Conservation (phyloP, 1,140 invertebrate species). For the Meloidogyne hapla region DNA sequence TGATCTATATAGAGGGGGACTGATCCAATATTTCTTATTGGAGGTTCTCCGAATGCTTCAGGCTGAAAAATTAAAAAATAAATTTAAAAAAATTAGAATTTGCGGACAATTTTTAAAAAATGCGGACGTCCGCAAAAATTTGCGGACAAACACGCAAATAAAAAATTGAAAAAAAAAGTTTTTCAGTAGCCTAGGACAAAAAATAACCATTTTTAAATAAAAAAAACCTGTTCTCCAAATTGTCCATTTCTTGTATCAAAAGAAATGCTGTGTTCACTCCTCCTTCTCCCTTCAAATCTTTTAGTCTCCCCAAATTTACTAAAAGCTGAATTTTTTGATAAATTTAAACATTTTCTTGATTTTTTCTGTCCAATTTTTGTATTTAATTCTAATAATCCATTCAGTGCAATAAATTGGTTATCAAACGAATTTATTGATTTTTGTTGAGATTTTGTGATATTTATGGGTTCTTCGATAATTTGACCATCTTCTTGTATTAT, state of each 20-base stretch:
- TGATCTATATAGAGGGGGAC: not conserved
- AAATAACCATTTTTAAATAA: too few relatives aligned
- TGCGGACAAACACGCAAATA: too few relatives aligned
- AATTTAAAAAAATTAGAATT: too few relatives aligned
- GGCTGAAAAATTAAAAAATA: too few relatives aligned
- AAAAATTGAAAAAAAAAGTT: too few relatives aligned
- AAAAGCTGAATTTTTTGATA: not conserved
- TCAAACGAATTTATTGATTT: not conserved
- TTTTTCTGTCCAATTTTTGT: not conserved
- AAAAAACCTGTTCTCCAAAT: not conserved
- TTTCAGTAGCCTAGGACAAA: too few relatives aligned
- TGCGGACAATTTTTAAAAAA: too few relatives aligned
- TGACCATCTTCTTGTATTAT: not conserved
- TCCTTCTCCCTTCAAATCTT: not conserved
- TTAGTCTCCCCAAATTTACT: not conserved
- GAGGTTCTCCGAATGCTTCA: too few relatives aligned
- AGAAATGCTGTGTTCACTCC: not conserved
- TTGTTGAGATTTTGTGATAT: not conserved
- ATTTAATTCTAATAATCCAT: slow-evolving; percentile 4
- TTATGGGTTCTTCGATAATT: not conserved
- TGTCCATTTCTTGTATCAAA: not conserved
- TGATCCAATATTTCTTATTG: not conserved
- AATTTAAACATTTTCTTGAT: not conserved
- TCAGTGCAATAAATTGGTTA: not conserved
- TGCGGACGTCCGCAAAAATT: too few relatives aligned